Conservation (phyloP, 2,113 vertebrate species). For the Gallinago undulata region DNA sequence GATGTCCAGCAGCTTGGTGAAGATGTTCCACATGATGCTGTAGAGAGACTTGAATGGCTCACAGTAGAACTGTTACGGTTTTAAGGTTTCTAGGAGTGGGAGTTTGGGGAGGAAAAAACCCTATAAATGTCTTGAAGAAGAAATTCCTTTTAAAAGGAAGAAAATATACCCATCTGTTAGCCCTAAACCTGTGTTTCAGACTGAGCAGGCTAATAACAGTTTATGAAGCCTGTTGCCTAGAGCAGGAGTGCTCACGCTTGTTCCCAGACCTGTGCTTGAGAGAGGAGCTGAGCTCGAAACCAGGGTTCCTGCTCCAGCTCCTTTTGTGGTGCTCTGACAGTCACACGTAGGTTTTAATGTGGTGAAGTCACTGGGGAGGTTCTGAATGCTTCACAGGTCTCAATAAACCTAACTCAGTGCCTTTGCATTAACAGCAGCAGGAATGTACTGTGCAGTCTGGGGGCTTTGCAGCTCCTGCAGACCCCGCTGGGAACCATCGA, state of each 20-base stretch:
- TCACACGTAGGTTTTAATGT: background rate
- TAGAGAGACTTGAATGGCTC: background rate
- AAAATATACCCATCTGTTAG: background rate
- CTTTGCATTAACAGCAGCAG: background rate
- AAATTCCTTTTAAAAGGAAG: background rate
- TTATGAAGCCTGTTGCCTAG: background rate
- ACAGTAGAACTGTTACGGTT: background rate
- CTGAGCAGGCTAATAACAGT: background rate
- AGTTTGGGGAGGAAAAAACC: background rate
- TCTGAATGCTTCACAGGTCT: background rate
- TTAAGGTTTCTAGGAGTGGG: background rate
- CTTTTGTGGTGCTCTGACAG: rapidly evolving
- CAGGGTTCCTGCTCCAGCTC: background rate
- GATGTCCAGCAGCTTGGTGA: background rate
- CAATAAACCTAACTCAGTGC: background rate
- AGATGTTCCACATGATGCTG: background rate
- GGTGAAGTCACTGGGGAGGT: background rate
- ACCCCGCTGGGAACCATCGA: background rate
- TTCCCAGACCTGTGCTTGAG: background rate
- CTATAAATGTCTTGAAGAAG: background rate
- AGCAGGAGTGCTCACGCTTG: background rate
- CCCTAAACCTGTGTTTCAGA: background rate
- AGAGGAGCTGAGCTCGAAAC: background rate
- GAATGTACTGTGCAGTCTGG: background rate
- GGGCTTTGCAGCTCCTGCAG: background rate